These are phyloP conservation scores for Macroramphosus scolopax DNA, from an alignment of 2,797 vertebrate genomes.

Conservation along the genomic window DNA sequence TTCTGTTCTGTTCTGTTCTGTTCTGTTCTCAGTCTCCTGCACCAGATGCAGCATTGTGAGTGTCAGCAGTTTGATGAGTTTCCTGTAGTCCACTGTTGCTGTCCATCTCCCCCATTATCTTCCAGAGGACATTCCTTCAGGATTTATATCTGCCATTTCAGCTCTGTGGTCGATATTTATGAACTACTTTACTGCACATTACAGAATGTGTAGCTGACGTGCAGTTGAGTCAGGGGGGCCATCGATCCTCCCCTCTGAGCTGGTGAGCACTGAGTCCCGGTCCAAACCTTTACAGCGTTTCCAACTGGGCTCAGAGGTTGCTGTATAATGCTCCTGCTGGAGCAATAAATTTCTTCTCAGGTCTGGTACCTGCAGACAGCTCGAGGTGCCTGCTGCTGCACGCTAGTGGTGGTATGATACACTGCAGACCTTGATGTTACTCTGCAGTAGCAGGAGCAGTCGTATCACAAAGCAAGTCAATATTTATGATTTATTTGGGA, in stretches of 20 bases:
- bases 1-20: slow-evolving; percentile 15
- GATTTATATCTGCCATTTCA: slow-evolving; percentile 68
- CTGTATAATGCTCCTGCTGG: slow-evolving; percentile 11
- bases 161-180: slow-evolving; percentile 73
- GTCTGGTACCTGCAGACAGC: slow-evolving; percentile 32
- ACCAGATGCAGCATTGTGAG: slow-evolving; percentile 17
- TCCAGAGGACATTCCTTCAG: slow-evolving; percentile 40
- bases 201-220: slow-evolving; percentile 55
- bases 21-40: slow-evolving; percentile 5
- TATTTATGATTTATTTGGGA: too few relatives aligned
- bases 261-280: slow-evolving; percentile 19
- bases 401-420: slow-evolving; percentile 54
- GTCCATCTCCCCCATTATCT: slow-evolving; percentile 52
- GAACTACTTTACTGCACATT: slow-evolving; percentile 64
- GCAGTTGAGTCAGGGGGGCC: slow-evolving; percentile 28
- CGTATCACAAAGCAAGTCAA: too few relatives aligned
- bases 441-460: too few relatives aligned
- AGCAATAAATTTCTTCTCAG: slow-evolving; percentile 36
- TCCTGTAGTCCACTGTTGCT: slow-evolving; percentile 22
- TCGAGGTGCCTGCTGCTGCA: slow-evolving; percentile 44
- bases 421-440: slow-evolving; percentile 29
- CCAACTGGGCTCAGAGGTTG: slow-evolving; percentile 26
- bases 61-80: slow-evolving; percentile 57
- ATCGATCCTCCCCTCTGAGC: slow-evolving; percentile 48
- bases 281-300: slow-evolving; percentile 39